Conservation (phyloP, 2,797 vertebrate genomes). For the Oryzias dopingdopingensis region DNA sequence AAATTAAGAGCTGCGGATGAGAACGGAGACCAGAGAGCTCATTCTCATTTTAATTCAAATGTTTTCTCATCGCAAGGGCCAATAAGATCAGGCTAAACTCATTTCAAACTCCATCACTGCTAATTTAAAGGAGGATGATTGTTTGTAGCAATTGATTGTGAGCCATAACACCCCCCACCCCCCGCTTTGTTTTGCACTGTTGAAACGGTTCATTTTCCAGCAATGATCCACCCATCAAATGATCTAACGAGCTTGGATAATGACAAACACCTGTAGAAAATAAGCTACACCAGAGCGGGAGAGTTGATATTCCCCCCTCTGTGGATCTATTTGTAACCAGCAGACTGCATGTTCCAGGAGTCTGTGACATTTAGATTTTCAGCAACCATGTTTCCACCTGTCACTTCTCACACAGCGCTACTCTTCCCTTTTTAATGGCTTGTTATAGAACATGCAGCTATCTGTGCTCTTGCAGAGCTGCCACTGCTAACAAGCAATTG, state of each 20-base stretch:
- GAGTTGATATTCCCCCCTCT: not conserved
- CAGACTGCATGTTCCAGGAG: constrained; percentile 10
- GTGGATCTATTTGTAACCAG: constrained; percentile 15
- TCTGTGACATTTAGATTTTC: constrained; percentile 21
- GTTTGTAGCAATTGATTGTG: not conserved
- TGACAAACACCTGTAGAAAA: constrained; percentile 8
- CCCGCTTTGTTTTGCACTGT: not conserved
- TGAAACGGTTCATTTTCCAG: constrained; percentile 2
- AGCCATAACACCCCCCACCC: not conserved
- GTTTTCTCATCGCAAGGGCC: not conserved
- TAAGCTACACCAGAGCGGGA: not conserved
- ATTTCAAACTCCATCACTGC: constrained; percentile 1
- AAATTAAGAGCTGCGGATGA: not conserved
- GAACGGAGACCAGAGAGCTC: not conserved
- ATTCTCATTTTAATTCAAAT: not conserved
- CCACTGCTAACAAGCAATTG: constrained; percentile 44
- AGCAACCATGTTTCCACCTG: constrained; percentile 17
- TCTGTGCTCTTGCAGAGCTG: constrained; percentile 7
- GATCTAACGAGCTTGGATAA: constrained; percentile 2
- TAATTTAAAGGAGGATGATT: not conserved
- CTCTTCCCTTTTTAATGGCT: constrained; percentile 44
- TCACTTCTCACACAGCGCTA: constrained; percentile 11
- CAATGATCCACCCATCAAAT: not conserved
- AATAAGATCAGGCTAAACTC: not conserved
- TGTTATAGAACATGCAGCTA: constrained; percentile 40